phyloP scores from a whole-genome alignment of 2,888 invertebrate species.

The Empis stercorea region DNA sequence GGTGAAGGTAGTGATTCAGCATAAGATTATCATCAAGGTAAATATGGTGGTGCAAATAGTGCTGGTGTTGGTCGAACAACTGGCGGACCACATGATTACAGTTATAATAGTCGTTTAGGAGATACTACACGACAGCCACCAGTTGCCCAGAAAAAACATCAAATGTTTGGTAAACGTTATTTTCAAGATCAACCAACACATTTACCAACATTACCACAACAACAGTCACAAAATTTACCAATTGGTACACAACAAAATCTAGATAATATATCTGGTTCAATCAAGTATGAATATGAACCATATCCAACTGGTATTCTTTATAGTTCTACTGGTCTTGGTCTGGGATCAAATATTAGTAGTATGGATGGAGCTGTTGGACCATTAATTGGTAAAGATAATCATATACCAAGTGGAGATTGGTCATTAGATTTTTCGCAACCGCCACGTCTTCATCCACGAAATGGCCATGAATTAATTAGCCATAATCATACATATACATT shows the following conservation, averaged over 20 bases:
- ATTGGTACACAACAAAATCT: not conserved
- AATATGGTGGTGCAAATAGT: slow-evolving; percentile 21
- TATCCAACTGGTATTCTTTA: slow-evolving; percentile 25
- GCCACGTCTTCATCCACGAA: slow-evolving; percentile 32
- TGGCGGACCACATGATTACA: slow-evolving; percentile 56
- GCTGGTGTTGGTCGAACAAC: not conserved
- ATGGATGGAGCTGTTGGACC: slow-evolving; percentile 26
- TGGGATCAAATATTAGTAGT: slow-evolving; percentile 4
- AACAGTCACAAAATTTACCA: slow-evolving; percentile 18
- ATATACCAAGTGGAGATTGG: slow-evolving; percentile 10
- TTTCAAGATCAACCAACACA: slow-evolving; percentile 47
- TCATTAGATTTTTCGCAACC: slow-evolving; percentile 48
- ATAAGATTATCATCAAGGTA: slow-evolving; percentile 55
- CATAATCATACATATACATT: slow-evolving; percentile 84
- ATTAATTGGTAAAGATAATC: slow-evolving; percentile 24
- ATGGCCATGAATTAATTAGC: slow-evolving; percentile 51
- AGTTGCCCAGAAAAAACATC: slow-evolving; percentile 80
- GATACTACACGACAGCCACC: slow-evolving; percentile 46
- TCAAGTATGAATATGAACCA: slow-evolving; percentile 47
- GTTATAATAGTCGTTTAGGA: slow-evolving; percentile 44
- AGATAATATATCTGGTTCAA: slow-evolving; percentile 19
- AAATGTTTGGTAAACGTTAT: slow-evolving; percentile 81
- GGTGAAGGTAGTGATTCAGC: slow-evolving; percentile 81
- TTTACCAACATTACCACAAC: slow-evolving; percentile 5
- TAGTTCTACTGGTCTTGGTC: slow-evolving; percentile 24